Conservation (phyloP, 2,113 vertebrate species). For the Pelmatolapia mariae region DNA sequence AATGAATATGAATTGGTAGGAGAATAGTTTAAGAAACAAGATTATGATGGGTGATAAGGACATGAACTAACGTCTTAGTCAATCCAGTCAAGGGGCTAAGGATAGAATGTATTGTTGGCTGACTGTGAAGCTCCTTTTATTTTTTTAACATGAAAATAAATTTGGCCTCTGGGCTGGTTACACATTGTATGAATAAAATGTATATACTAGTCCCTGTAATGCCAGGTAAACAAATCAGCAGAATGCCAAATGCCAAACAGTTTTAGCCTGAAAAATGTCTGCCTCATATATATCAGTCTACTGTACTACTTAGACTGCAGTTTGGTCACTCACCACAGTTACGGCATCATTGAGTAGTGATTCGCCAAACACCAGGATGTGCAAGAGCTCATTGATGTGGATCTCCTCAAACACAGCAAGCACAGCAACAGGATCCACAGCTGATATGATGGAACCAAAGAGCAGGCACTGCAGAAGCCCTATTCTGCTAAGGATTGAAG, state of each 20-base stretch:
- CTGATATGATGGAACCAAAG: constrained; percentile 92
- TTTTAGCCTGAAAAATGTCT: not conserved
- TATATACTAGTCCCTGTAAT: not conserved
- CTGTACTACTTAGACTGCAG: not conserved
- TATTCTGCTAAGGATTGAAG: constrained; percentile 57
- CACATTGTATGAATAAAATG: not conserved
- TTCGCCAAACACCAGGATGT: constrained; percentile 96
- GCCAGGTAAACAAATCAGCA: not conserved
- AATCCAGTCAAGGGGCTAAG: not conserved
- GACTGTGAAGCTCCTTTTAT: not conserved
- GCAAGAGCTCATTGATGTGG: constrained; percentile 95
- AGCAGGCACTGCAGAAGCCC: constrained; percentile 88
- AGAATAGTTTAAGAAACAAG: not conserved
- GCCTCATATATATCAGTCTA: not conserved
- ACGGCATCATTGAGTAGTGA: constrained; percentile 96
- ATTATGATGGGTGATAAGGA: not conserved
- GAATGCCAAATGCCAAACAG: not conserved
- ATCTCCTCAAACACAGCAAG: constrained; percentile 98
- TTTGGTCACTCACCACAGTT: constrained; percentile 83
- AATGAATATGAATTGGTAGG: not conserved
- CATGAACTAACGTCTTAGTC: not conserved
- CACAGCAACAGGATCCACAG: constrained; percentile 94
- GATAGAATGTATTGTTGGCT: not conserved
- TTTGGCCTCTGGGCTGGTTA: not conserved
- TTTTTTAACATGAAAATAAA: not conserved